Evolutionary conservation across 2,113 vertebrate species (phyloP).

Genomic region (Silurus asotus): DNA sequence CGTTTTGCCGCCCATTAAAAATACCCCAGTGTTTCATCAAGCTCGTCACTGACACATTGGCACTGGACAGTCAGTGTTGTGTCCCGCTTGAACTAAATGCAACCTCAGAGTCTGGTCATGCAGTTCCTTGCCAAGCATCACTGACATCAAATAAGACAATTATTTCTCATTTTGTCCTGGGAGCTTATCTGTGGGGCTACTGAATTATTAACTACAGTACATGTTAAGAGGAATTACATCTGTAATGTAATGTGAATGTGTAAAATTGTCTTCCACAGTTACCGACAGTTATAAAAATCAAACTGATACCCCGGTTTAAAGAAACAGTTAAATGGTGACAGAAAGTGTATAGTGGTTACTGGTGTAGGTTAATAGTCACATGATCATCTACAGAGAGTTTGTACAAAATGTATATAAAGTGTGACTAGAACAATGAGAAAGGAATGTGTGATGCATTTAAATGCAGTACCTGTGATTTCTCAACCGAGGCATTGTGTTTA

Average conservation of each 20-base stretch:
- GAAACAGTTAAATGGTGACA: background rate
- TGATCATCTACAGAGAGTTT: background rate
- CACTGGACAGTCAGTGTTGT: background rate
- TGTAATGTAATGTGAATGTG: background rate
- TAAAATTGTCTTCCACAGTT: background rate
- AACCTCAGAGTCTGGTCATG: background rate
- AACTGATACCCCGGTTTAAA: background rate
- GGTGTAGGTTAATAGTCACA: background rate
- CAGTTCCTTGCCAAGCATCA: background rate
- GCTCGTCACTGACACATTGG: background rate
- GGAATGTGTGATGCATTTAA: background rate
- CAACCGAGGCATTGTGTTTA: slow-evolving; percentile 87
- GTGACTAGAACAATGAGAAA: background rate
- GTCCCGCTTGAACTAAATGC: background rate
- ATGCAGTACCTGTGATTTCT: slow-evolving; percentile 82
- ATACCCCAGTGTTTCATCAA: background rate
- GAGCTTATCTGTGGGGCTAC: background rate
- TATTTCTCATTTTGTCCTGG: background rate
- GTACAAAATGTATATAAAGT: background rate
- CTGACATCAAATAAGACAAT: background rate
- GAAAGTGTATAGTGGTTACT: background rate
- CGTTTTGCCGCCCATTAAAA: background rate
- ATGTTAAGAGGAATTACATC: background rate
- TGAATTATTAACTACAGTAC: background rate
- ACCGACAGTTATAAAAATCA: background rate